These are phyloP conservation scores for Trichacis sp. DNA, from an alignment of 2,888 invertebrate species.

Conservation along the genomic window DNA sequence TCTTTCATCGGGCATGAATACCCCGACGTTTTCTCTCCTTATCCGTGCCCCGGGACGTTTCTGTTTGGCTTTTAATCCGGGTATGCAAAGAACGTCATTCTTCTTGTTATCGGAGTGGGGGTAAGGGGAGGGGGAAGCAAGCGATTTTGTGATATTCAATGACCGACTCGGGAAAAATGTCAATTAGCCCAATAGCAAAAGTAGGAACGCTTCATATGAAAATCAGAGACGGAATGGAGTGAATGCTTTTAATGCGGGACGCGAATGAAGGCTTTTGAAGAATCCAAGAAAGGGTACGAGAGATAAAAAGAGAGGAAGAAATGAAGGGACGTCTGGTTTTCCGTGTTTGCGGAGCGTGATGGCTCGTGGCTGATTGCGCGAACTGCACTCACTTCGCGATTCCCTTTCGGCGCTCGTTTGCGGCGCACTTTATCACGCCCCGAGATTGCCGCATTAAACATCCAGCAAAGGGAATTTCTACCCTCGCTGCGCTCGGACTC, in stretches of 20 bases:
- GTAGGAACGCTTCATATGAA: conserved; percentile 3
- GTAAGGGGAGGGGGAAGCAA: conserved; percentile 25
- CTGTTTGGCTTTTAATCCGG: conserved; percentile 66
- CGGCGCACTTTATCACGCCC: conserved; percentile 67
- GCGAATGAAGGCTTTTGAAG: conserved; percentile 32
- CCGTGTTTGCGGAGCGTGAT: conserved; percentile 64
- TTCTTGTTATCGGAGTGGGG: conserved; percentile 45
- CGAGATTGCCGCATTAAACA: conserved; percentile 68
- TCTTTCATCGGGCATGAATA: conserved; percentile 64
- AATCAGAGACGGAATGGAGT: conserved; percentile 33
- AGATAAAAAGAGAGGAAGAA: conserved; percentile 10
- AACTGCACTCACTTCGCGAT: conserved; percentile 56
- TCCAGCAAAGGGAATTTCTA: conserved; percentile 66
- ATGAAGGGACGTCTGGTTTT: conserved; percentile 35
- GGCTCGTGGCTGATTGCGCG: conserved; percentile 43
- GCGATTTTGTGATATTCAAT: conserved; percentile 42
- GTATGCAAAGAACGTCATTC: conserved; percentile 67
- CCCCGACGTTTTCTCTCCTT: conserved; percentile 36
- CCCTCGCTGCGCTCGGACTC: conserved; percentile 42
- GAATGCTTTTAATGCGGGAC: conserved; percentile 39
- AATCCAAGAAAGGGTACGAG: conserved; percentile 22
- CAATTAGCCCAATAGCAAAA: conserved; percentile 10
- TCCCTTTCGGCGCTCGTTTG: conserved; percentile 66
- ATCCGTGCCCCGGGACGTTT: conserved; percentile 34
- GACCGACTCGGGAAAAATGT: conserved; percentile 8